Evolutionary conservation across 2,113 vertebrate species (phyloP).

Genomic region (Microcebus murinus): DNA sequence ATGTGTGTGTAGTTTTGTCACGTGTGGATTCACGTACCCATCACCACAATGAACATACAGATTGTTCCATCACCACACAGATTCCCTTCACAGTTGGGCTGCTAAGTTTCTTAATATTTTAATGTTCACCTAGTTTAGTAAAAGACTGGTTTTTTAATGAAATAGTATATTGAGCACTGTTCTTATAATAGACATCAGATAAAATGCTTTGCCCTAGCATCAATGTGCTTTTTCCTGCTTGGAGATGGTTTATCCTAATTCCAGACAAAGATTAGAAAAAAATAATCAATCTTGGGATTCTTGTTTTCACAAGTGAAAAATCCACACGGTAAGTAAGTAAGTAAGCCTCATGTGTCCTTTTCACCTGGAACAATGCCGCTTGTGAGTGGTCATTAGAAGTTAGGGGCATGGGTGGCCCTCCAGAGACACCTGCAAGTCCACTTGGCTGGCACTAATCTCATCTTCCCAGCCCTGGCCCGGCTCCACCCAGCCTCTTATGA

Average conservation of each 20-base stretch:
- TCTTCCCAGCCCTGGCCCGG: not conserved
- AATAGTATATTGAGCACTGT: rapidly evolving
- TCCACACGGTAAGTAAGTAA: not conserved
- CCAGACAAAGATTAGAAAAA: not conserved
- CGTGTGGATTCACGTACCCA: not conserved
- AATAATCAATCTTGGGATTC: not conserved
- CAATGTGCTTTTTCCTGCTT: rapidly evolving
- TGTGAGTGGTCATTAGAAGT: no score
- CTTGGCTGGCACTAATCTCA: rapidly evolving
- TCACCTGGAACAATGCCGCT: not conserved
- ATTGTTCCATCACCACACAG: no score
- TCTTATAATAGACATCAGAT: no score
- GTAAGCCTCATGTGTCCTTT: no score
- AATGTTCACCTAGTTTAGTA: not conserved
- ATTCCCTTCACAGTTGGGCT: not conserved
- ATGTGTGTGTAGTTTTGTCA: no score
- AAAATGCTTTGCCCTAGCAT: not conserved
- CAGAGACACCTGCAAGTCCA: not conserved
- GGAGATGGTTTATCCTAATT: not conserved
- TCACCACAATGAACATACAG: not conserved
- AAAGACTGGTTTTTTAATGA: not conserved
- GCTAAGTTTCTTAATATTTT: no score
- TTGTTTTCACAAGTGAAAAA: no score
- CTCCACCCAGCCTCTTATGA: not conserved
- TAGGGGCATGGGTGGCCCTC: not conserved